phyloP scores from a whole-genome alignment of 2,888 invertebrate genomes.

The Catocala nupta region DNA sequence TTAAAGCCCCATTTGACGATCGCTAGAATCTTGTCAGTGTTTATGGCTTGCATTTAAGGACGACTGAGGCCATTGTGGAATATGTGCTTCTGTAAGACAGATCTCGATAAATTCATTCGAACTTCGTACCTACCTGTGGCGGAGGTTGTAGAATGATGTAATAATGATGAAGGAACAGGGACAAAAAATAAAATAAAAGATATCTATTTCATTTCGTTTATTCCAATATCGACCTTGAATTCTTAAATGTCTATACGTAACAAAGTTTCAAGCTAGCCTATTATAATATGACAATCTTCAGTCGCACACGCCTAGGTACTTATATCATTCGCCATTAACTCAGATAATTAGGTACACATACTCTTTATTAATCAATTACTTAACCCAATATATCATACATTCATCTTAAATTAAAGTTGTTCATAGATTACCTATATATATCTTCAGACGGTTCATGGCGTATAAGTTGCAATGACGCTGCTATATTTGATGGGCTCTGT shows the following conservation, averaged over 20 bases:
- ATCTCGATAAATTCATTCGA: too few relatives aligned
- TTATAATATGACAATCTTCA: conserved; percentile 59
- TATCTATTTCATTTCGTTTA: conserved; percentile 81
- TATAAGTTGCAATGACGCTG: conserved; percentile 10
- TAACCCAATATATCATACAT: conserved; percentile 28
- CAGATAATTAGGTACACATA: conserved; percentile 57
- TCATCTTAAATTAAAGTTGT: conserved; percentile 17
- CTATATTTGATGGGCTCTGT: not conserved
- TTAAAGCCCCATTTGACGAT: too few relatives aligned
- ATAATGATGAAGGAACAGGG: not conserved
- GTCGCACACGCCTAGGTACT: conserved; percentile 54
- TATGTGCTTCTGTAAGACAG: not conserved
- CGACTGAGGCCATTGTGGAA: too few relatives aligned
- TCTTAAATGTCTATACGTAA: conserved; percentile 84
- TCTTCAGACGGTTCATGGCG: conserved; percentile 13
- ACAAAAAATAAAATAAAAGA: conserved; percentile 44
- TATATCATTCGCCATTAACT: conserved; percentile 43
- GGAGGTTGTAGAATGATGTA: too few relatives aligned
- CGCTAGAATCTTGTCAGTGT: not conserved
- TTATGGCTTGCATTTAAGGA: too few relatives aligned
- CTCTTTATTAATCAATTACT: conserved; percentile 35
- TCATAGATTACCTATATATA: conserved; percentile 9
- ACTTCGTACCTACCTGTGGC: too few relatives aligned
- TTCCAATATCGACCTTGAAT: conserved; percentile 83
- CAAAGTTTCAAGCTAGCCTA: conserved; percentile 78